Conservation (phyloP, 2,113 vertebrate species). For the Gavia stellata region DNA sequence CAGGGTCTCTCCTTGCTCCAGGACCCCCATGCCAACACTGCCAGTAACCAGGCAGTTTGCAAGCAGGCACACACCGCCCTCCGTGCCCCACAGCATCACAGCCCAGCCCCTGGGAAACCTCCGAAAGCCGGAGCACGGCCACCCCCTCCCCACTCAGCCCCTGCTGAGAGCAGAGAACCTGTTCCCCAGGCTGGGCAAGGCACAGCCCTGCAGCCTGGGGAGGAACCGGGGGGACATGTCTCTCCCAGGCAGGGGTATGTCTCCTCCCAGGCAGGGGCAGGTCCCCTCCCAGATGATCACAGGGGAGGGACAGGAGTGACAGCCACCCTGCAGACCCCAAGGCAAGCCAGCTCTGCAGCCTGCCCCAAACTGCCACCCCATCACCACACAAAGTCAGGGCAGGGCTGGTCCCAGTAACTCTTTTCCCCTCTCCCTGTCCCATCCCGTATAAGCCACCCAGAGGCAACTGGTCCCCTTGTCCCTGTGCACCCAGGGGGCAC, state of each 20-base stretch:
- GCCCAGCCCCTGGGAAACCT: not conserved
- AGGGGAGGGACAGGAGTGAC: not conserved
- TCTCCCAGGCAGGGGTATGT: not conserved
- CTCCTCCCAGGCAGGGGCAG: not conserved
- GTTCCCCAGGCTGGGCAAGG: constrained; percentile 34
- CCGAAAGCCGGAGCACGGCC: not conserved
- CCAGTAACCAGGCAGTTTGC: not conserved
- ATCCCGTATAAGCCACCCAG: not conserved
- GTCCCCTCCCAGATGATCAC: not conserved
- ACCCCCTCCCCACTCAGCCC: not conserved
- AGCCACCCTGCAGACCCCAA: not conserved
- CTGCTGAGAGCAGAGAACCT: not conserved
- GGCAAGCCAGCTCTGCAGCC: accelerated
- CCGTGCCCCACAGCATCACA: not conserved
- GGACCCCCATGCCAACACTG: not conserved
- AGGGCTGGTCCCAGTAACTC: not conserved
- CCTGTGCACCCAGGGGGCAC: not conserved
- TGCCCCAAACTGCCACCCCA: not conserved
- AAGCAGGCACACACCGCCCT: not conserved
- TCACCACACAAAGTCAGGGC: not conserved
- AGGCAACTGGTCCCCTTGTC: accelerated
- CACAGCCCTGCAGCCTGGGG: not conserved
- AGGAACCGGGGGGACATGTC: not conserved
- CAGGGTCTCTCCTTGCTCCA: not conserved
- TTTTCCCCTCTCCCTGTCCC: not conserved